Percentiles rank a stretch among this genome's conserved stretches.
These are phyloP conservation scores for Oenanthe melanoleuca DNA, from an alignment of 2,113 vertebrate species.

Conservation along the genomic window DNA sequence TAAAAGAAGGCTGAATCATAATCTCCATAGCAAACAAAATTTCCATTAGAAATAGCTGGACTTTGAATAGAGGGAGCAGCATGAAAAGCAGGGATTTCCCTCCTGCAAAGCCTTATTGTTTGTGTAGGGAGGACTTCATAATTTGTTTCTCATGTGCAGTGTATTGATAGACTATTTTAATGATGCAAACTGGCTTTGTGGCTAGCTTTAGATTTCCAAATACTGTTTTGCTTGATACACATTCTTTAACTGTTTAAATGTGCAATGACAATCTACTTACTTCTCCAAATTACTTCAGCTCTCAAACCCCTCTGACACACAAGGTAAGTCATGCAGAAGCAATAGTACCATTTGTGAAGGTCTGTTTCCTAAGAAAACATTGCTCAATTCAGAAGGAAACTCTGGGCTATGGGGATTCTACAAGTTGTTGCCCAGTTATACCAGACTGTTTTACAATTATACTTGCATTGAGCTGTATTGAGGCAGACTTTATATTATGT, in stretches of 20 bases:
- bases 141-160: constrained; percentile 21
- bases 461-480: background rate
- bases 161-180: background rate
- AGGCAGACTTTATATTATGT: background rate
- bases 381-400: background rate
- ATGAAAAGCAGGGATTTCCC: constrained; percentile 48
- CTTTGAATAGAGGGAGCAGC: constrained; percentile 43
- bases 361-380: constrained; percentile 25
- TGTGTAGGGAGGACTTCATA: background rate
- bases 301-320: background rate
- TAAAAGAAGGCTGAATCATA: constrained; percentile 12
- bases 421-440: background rate
- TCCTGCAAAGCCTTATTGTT: constrained; percentile 22
- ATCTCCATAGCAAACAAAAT: constrained; percentile 34
- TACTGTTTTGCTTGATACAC: background rate
- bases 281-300: background rate
- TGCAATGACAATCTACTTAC: background rate
- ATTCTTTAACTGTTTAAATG: constrained; percentile 35
- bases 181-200: constrained; percentile 1
- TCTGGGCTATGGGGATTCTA: background rate
- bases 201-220: background rate
- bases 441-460: background rate
- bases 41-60: constrained; percentile 48
- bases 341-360: constrained; percentile 8
- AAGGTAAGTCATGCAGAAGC: constrained; percentile 68